Evolutionary conservation across 2,113 vertebrate species (phyloP).

Genomic region (Diglossa brunneiventris): DNA sequence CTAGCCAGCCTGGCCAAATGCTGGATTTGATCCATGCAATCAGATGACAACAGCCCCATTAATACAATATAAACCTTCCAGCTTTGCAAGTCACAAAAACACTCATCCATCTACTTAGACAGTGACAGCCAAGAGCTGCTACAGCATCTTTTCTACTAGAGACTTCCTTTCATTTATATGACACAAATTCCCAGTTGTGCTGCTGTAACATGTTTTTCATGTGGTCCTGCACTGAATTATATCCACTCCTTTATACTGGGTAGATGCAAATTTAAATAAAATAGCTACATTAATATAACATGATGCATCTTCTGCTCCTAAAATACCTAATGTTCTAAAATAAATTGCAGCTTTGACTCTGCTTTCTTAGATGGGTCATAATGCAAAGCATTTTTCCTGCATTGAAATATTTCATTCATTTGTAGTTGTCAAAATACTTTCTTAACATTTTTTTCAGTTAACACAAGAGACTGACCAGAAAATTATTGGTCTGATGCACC

Average conservation of each 20-base stretch:
- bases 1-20: background rate
- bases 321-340: slow-evolving; percentile 13
- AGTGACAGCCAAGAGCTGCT: slow-evolving; percentile 20
- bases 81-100: background rate
- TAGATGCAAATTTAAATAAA: slow-evolving; percentile 26
- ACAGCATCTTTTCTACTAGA: slow-evolving; percentile 26
- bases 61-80: background rate
- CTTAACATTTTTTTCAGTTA: background rate
- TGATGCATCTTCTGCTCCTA: background rate
- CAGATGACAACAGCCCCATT: slow-evolving; percentile 8
- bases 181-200: slow-evolving; percentile 53
- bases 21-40: slow-evolving; percentile 29
- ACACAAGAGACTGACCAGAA: background rate
- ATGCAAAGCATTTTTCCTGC: background rate
- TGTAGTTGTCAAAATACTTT: background rate
- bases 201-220: slow-evolving; percentile 24
- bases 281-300: slow-evolving; percentile 25
- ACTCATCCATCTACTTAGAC: background rate
- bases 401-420: background rate
- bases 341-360: background rate
- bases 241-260: background rate
- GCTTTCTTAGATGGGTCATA: background rate
- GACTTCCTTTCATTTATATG: slow-evolving; percentile 35
- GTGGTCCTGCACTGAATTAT: slow-evolving; percentile 29
- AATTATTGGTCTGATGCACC: slow-evolving; percentile 29